These are phyloP conservation scores for Synanthedon formicaeformis DNA, from an alignment of 2,888 invertebrate genomes.

Conservation along the genomic window DNA sequence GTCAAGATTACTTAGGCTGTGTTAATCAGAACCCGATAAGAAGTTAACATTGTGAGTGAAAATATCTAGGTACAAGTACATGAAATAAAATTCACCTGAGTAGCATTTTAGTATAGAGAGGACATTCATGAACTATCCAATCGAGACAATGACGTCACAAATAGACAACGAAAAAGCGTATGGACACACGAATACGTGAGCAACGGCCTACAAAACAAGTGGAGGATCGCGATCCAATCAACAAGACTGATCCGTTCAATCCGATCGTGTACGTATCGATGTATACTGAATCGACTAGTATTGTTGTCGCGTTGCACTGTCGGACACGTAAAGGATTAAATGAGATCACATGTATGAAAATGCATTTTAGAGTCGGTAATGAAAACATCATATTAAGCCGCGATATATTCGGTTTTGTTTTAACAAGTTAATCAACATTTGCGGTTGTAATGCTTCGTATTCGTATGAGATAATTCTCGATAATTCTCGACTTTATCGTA, in stretches of 20 bases:
- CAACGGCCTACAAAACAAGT: neutral
- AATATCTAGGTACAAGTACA: too few relatives aligned
- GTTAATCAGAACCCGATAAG: too few relatives aligned
- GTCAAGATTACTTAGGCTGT: too few relatives aligned
- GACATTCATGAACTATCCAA: too few relatives aligned
- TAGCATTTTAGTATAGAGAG: too few relatives aligned
- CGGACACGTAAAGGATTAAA: neutral
- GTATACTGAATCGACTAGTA: neutral
- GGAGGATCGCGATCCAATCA: conserved; percentile 35
- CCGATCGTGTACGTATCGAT: conserved; percentile 1
- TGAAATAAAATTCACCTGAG: too few relatives aligned
- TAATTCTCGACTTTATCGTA: too few relatives aligned
- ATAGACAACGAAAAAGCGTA: neutral
- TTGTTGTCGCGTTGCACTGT: neutral
- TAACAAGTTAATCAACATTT: neutral
- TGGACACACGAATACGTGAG: neutral
- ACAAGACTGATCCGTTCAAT: conserved; percentile 31
- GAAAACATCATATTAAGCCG: neutral
- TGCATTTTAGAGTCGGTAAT: neutral
- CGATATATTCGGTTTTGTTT: neutral
- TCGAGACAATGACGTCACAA: too few relatives aligned
- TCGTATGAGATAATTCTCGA: too few relatives aligned
- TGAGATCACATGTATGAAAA: neutral
- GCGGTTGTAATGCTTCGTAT: too few relatives aligned
- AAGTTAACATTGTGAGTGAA: too few relatives aligned